These are phyloP conservation scores for Hesperophylax magnus DNA, from an alignment of 1,140 invertebrate species.

Conservation along the genomic window DNA sequence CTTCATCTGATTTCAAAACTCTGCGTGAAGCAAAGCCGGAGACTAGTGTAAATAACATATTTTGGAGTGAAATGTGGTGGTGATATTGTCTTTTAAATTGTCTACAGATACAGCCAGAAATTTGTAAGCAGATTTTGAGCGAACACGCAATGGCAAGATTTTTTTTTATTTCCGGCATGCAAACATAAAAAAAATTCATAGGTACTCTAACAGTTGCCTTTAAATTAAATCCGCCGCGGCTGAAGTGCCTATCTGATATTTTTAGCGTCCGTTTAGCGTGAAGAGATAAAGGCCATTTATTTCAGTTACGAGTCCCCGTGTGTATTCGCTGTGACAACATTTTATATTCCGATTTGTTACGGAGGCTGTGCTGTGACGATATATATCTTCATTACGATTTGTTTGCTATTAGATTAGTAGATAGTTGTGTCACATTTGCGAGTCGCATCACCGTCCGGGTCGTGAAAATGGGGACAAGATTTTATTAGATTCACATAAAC, in stretches of 20 bases:
- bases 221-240: constrained; percentile 25
- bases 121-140: too few species aligned
- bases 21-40: too few species aligned
- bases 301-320: constrained; percentile 48
- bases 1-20: too few species aligned
- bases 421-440: constrained; percentile 55
- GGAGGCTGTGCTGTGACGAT: constrained; percentile 32
- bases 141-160: background rate
- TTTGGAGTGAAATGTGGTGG: too few species aligned
- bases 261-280: constrained; percentile 47
- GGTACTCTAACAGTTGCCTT: background rate
- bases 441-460: constrained; percentile 36
- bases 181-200: constrained; percentile 8
- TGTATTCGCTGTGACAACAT: constrained; percentile 45
- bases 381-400: constrained; percentile 56
- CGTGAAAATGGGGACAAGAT: background rate
- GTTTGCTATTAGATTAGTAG: constrained; percentile 55
- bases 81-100: too few species aligned
- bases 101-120: too few species aligned
- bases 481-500: too few species aligned
- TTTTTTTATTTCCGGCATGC: constrained; percentile 24
- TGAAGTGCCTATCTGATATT: constrained; percentile 47
- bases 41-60: too few species aligned
- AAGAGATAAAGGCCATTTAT: constrained; percentile 57
- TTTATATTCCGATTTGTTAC: constrained; percentile 54